phyloP scores from a whole-genome alignment of 2,888 invertebrate genomes.

The Heliconius ismenius region DNA sequence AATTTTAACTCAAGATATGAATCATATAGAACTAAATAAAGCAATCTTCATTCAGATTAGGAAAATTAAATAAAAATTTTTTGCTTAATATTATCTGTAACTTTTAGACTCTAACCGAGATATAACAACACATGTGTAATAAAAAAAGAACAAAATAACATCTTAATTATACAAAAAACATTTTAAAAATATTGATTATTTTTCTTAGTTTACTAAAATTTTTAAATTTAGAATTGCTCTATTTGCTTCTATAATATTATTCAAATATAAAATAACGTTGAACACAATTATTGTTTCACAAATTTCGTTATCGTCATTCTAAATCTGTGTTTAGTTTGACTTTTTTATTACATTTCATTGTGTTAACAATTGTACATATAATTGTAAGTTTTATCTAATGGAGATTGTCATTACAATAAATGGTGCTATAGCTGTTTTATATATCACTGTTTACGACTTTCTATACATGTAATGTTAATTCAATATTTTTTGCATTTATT shows the following conservation, averaged over 20 bases:
- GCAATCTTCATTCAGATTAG: not conserved
- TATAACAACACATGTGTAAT: no score
- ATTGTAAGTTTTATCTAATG: conserved; percentile 45
- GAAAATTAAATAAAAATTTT: no score
- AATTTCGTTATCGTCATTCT: conserved; percentile 1
- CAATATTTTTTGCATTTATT: conserved; percentile 18
- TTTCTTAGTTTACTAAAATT: conserved; percentile 1
- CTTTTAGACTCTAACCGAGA: no score
- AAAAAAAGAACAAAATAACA: not conserved
- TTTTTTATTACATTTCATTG: conserved; percentile 28
- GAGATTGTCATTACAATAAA: conserved; percentile 39
- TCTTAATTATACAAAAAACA: not conserved
- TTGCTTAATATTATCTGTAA: no score
- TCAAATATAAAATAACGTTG: not conserved
- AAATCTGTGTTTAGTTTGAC: not conserved
- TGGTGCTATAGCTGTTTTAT: conserved; percentile 50
- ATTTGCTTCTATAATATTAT: not conserved
- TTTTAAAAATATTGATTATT: not conserved
- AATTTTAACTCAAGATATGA: not conserved
- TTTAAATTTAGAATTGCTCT: no score
- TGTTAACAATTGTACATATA: conserved; percentile 42
- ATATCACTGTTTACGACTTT: conserved; percentile 26
- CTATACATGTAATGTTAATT: conserved; percentile 8
- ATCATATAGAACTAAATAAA: no score
- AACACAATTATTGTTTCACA: not conserved